Evolutionary conservation across 2,888 invertebrate genomes (phyloP), one percentile per base, ranked within the genome.

Genomic region (Halocaridina rubra): DNA sequence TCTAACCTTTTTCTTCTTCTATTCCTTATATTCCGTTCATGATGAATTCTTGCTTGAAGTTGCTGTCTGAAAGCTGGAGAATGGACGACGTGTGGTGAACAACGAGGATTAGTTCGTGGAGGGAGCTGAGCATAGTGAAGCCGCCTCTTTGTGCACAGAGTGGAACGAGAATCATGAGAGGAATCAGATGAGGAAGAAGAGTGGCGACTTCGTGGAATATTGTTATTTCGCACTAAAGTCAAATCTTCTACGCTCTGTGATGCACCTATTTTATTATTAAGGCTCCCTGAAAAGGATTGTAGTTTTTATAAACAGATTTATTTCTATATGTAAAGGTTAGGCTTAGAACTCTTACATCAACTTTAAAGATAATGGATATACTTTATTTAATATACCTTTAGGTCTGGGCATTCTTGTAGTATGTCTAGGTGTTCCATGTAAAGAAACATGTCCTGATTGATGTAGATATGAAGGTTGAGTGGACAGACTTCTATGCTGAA

Each of bases 211-310:
- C 53, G 53, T 19, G 16, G 13, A 19, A 19, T 19, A 8, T 2
- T 53, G 53, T 19, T 53, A 19, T n/a, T n/a, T 13, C 32, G 32
- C 24, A 29, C 57, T 19, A 57, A n/a, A 32, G 61, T 74, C 13
- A 81, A 61, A 16, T 85, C 85, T 46, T 85, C 85, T n/a, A 85
- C 78, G 29, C 85, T 85, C 10, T 85, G 85, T 7, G 85, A 59
- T 22, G 85, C 81, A 24, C 85, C 81, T n/a, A n/a, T n/a, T n/a
- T n/a, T n/a, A n/a, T n/a, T n/a, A n/a, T n/a, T n/a, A n/a, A n/a
- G n/a, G n/a, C n/a, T n/a, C n/a, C n/a, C n/a, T n/a, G n/a, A n/a
- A n/a, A n/a, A n/a, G n/a, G n/a, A n/a, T n/a, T n/a, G n/a, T n/a
- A n/a, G n/a, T n/a, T n/a, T n/a, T n/a, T n/a, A n/a, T n/a, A n/a